Evolutionary conservation across 2,113 vertebrate genomes (phyloP).

Genomic region (Albula goreensis): DNA sequence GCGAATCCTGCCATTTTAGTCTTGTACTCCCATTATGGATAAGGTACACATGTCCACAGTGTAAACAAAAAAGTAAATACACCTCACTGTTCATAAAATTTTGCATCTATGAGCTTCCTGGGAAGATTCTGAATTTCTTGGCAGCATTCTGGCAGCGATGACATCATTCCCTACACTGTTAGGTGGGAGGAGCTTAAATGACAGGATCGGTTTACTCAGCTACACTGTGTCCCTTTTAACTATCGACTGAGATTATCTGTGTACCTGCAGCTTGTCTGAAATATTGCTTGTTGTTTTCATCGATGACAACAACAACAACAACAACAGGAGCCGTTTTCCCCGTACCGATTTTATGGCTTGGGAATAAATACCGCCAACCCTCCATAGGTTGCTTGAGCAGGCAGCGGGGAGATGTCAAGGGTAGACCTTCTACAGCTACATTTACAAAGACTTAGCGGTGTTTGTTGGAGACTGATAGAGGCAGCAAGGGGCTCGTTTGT

Average conservation of each 20-base stretch:
- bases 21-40: too few species aligned
- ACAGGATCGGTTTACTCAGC: too few species aligned
- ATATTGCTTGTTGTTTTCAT: not conserved
- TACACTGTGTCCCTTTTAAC: too few species aligned
- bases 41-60: too few species aligned
- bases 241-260: not conserved
- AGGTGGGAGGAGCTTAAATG: too few species aligned
- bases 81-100: too few species aligned
- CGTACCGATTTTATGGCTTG: not conserved
- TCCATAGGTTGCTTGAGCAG: not conserved
- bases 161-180: too few species aligned
- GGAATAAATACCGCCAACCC: not conserved
- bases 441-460: not conserved
- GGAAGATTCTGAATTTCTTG: too few species aligned
- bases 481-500: conserved; percentile 50
- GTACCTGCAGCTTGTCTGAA: not conserved
- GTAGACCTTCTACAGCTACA: not conserved
- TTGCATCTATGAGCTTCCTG: too few species aligned
- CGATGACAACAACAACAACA: not conserved
- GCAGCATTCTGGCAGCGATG: too few species aligned
- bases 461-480: conserved; percentile 42
- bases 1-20: too few species aligned
- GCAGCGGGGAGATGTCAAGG: conserved; percentile 50
- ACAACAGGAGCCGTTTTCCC: not conserved
- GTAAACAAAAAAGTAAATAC: too few species aligned